A percentile compares a stretch with the other conserved stretches of the same genome.
These are phyloP conservation scores for Megamerina dolium DNA, from an alignment of 2,888 invertebrate genomes.

Conservation along the genomic window DNA sequence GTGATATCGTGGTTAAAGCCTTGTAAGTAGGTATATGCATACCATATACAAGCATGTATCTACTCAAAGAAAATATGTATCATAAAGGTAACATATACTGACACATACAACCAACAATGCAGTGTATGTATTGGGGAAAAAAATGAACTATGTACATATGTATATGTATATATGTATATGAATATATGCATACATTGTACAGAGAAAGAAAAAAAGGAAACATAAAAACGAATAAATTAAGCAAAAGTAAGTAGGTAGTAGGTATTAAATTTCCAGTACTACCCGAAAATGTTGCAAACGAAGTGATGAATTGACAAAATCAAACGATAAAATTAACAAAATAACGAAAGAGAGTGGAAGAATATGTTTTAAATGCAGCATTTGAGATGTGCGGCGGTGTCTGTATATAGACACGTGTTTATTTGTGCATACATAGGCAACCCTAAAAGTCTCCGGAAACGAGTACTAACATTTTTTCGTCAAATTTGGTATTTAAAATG, in stretches of 20 bases:
- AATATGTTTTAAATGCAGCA: no score
- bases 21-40: no score
- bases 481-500: no score
- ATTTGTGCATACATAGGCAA: no score
- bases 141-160: background rate
- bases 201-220: conserved; percentile 2
- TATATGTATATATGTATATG: background rate
- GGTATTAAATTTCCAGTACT: conserved; percentile 1
- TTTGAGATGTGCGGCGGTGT: conserved; percentile 14
- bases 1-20: no score
- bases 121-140: no score
- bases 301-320: conserved; percentile 13
- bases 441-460: no score
- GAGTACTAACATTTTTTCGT: no score
- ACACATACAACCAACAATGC: background rate
- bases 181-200: background rate
- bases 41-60: conserved; percentile 1
- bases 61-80: conserved; percentile 2
- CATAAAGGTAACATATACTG: background rate
- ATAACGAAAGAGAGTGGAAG: no score
- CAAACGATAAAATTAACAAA: no score
- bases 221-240: background rate
- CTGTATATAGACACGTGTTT: no score
- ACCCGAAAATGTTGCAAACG: background rate
- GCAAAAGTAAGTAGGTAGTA: background rate